phyloP scores from a whole-genome alignment of 2,113 vertebrate genomes.

The Symphodus melops region DNA sequence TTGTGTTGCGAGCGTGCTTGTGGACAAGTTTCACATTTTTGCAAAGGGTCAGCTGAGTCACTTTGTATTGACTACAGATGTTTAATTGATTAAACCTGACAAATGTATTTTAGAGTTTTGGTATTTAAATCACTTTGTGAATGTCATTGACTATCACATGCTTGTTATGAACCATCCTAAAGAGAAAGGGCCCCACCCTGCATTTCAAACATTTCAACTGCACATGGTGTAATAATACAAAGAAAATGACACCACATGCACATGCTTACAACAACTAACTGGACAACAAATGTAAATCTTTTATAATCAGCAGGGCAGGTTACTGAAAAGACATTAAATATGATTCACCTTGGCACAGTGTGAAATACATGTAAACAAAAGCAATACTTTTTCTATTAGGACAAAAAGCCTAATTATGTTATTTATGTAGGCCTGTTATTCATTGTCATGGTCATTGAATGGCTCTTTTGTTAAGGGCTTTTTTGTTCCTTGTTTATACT shows the following conservation, averaged over 20 bases:
- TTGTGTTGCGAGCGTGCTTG: no score
- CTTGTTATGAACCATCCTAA: not conserved
- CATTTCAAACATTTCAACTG: not conserved
- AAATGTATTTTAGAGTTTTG: no score
- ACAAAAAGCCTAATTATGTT: not conserved
- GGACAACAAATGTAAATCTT: not conserved
- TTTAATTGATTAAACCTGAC: no score
- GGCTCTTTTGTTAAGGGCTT: not conserved
- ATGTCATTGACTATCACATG: not conserved
- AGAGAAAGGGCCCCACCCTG: not conserved
- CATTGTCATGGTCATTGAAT: not conserved
- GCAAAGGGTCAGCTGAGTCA: no score
- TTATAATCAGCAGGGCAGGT: not conserved
- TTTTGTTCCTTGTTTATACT: not conserved
- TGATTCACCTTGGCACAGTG: not conserved
- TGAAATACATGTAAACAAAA: not conserved
- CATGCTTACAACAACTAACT: not conserved
- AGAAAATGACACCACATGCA: fast-evolving
- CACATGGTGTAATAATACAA: not conserved
- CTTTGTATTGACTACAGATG: no score
- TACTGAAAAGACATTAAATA: not conserved
- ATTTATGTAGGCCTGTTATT: not conserved
- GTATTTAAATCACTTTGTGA: not conserved
- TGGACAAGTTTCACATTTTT: no score
- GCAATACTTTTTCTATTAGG: not conserved